phyloP scores from a whole-genome alignment of 2,113 vertebrate genomes.

The Spizaetus ornatus region DNA sequence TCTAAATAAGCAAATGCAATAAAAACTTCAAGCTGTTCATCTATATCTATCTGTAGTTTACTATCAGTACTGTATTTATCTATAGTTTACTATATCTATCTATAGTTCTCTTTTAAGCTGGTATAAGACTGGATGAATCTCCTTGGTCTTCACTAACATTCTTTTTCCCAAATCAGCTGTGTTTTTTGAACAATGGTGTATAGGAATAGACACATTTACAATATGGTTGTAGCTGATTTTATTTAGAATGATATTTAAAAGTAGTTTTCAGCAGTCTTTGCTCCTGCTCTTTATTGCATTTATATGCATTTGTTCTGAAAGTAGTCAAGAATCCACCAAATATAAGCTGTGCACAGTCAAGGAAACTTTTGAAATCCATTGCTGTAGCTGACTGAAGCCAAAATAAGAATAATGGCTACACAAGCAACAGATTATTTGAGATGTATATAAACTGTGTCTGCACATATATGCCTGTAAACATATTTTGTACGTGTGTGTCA shows the following conservation, averaged over 20 bases:
- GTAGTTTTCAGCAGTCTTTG: not conserved
- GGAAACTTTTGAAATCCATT: not conserved
- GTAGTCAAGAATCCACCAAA: not conserved
- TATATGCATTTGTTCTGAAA: not conserved
- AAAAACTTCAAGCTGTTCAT: not conserved
- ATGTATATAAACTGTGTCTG: not conserved
- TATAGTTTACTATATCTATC: not conserved
- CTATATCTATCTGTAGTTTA: not conserved
- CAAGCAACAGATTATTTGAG: not conserved
- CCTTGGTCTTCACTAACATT: not conserved
- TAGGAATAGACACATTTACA: not conserved
- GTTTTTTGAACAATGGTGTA: not conserved
- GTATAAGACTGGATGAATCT: not conserved
- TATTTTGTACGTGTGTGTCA: not conserved
- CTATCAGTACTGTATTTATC: not conserved
- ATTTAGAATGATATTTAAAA: not conserved
- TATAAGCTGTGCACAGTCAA: not conserved
- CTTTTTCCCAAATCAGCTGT: not conserved
- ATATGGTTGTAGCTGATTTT: not conserved
- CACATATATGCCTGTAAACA: not conserved
- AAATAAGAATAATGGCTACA: not conserved
- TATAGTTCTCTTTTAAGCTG: not conserved
- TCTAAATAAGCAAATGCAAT: not conserved
- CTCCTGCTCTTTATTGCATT: not conserved
- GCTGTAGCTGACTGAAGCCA: not conserved